Percentiles rank a stretch among this genome's conserved stretches.
Evolutionary conservation across 2,888 invertebrate genomes (phyloP).

Genomic region (Cephus rjabovi): DNA sequence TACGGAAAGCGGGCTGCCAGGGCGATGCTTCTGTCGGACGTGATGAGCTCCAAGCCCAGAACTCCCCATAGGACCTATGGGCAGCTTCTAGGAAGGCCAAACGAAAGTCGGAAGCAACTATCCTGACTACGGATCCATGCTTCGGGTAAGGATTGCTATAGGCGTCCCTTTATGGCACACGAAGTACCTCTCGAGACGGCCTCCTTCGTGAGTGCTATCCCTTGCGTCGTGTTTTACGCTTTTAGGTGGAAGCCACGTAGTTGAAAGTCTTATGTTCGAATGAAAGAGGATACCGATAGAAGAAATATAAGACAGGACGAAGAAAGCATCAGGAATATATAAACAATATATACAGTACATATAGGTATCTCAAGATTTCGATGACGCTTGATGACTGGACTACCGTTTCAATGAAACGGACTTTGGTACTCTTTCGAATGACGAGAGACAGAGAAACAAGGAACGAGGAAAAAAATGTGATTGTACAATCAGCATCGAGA

Average conservation of each 20-base stretch:
- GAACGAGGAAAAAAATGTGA: neutral
- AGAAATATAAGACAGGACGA: neutral
- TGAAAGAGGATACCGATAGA: neutral
- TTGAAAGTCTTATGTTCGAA: neutral
- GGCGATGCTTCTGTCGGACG: neutral
- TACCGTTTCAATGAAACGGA: neutral
- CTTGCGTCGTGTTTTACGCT: neutral
- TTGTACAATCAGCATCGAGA: neutral
- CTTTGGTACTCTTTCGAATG: neutral
- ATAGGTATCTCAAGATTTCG: neutral
- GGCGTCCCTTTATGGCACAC: constrained; percentile 27
- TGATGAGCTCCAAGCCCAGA: neutral
- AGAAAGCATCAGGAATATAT: neutral
- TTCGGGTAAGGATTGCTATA: constrained; percentile 1
- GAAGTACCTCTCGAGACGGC: constrained; percentile 36
- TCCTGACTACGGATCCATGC: neutral
- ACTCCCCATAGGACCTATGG: neutral
- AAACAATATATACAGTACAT: too few relatives aligned
- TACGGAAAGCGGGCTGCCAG: neutral
- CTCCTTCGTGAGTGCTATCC: constrained; percentile 13
- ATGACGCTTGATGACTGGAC: neutral
- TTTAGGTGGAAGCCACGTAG: neutral
- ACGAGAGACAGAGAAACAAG: too few relatives aligned
- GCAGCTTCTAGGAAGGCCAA: neutral
- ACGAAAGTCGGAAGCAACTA: neutral